Percentiles rank a stretch among this genome's conserved stretches.
phyloP scores from a whole-genome alignment of 2,113 vertebrate genomes.

The Coptodon rendalli region DNA sequence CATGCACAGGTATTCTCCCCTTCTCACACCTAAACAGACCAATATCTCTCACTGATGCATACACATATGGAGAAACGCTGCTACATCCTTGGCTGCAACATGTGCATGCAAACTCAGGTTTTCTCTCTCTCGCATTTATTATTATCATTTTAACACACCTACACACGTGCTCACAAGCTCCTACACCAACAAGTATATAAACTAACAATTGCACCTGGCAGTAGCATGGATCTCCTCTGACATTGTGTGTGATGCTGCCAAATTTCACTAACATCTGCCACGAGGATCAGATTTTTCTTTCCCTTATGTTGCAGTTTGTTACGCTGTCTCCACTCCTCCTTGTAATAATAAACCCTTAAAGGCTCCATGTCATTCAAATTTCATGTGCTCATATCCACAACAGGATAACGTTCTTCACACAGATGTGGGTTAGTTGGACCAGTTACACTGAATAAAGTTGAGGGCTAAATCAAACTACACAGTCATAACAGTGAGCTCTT shows the following conservation, averaged over 20 bases:
- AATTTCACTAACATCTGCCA: slow-evolving; percentile 16
- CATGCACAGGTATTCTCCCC: slow-evolving; percentile 2
- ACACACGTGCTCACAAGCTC: neutral
- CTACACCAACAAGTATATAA: slow-evolving; percentile 1
- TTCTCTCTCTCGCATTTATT: neutral
- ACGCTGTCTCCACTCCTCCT: neutral
- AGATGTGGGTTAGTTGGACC: neutral
- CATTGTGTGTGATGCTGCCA: neutral
- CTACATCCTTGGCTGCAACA: neutral
- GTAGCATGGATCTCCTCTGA: neutral
- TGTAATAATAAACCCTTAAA: slow-evolving; percentile 6
- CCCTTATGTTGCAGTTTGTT: neutral
- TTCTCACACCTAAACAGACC: slow-evolving; percentile 3
- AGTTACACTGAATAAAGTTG: neutral
- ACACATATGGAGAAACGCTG: neutral
- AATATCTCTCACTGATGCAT: neutral
- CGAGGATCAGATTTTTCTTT: neutral
- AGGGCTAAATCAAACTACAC: neutral
- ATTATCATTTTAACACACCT: neutral
- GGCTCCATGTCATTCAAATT: slow-evolving; percentile 13
- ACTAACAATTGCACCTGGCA: neutral
- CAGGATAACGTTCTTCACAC: neutral
- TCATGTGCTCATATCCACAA: neutral
- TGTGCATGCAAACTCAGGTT: neutral
- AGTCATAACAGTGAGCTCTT: neutral